Conservation (phyloP, 1,140 invertebrate species). For the Atta colombica region DNA sequence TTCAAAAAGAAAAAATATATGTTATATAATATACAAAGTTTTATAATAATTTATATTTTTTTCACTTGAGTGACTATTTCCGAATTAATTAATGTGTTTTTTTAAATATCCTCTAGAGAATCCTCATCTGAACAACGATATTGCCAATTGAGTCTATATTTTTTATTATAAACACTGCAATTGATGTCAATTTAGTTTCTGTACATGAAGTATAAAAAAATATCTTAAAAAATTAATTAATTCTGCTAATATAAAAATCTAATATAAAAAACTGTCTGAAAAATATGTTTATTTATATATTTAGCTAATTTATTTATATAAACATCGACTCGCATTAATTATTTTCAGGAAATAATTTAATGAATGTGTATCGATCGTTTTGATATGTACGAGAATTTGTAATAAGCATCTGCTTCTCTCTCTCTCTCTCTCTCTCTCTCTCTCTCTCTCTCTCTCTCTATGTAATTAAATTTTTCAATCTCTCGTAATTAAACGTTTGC, state of each 20-base stretch:
- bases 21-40: no score
- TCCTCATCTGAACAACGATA: background rate
- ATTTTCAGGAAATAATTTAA: background rate
- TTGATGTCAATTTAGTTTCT: background rate
- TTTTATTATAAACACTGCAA: background rate
- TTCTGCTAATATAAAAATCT: background rate
- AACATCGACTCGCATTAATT: background rate
- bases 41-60: no score
- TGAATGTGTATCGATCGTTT: background rate
- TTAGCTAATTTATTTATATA: background rate
- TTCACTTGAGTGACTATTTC: no score
- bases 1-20: no score
- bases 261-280: no score
- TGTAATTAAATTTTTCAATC: slow-evolving; percentile 22
- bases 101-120: background rate
- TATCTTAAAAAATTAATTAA: background rate
- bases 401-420: background rate
- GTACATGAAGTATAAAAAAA: background rate
- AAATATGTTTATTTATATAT: slow-evolving; percentile 12
- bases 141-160: background rate
- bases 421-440: no score
- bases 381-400: slow-evolving; percentile 9
- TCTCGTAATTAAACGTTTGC: background rate
- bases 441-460: no score
- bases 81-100: background rate